These are phyloP conservation scores for Nemoura dubitans DNA, from an alignment of 2,888 invertebrate species.

Conservation along the genomic window DNA sequence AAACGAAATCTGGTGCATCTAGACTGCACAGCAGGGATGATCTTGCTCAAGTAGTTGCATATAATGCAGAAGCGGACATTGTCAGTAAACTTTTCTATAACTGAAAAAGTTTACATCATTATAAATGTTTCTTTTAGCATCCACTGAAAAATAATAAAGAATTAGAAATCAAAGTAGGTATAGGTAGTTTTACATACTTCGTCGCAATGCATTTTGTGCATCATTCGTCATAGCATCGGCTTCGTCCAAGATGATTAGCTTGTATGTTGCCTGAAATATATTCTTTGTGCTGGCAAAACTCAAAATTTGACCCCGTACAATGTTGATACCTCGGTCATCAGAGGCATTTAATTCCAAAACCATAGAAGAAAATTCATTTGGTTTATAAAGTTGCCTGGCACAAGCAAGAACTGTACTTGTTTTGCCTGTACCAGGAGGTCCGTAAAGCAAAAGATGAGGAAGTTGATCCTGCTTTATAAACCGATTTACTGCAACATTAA, in stretches of 20 bases:
- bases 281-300: constrained; percentile 97
- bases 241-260: constrained; percentile 96
- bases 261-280: constrained; percentile 92
- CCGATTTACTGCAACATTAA: constrained; percentile 74
- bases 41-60: constrained; percentile 98
- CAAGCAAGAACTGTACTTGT: constrained; percentile 97
- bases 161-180: neutral
- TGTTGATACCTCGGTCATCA: constrained; percentile 96
- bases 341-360: constrained; percentile 96
- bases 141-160: constrained; percentile 20
- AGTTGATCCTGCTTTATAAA: constrained; percentile 92
- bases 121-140: neutral
- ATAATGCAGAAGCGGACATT: constrained; percentile 99
- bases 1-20: constrained; percentile 97
- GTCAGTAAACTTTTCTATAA: constrained; percentile 99
- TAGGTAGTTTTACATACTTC: constrained; percentile 71
- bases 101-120: constrained; percentile 66
- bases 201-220: constrained; percentile 96
- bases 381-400: constrained; percentile 89
- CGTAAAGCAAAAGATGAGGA: constrained; percentile 96
- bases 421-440: constrained; percentile 98
- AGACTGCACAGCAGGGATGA: constrained; percentile 98
- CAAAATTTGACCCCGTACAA: constrained; percentile 91
- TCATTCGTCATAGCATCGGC: constrained; percentile 99
- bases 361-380: constrained; percentile 92